Evolutionary conservation across 2,888 invertebrate species (phyloP).

Genomic region (Cactoblastis cactorum): DNA sequence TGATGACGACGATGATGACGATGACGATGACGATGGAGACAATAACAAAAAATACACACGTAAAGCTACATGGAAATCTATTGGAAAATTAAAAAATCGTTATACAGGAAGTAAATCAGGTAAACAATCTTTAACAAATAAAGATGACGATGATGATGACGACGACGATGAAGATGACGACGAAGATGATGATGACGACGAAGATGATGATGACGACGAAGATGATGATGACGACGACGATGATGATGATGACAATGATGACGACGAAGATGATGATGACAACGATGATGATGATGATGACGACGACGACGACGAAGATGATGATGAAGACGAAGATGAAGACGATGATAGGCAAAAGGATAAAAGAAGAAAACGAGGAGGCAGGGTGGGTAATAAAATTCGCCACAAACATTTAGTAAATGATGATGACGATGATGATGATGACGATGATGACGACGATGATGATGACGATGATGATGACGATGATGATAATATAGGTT

Average conservation of each 20-base stretch:
- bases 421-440: slow-evolving; percentile 53
- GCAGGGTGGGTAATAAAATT: slow-evolving; percentile 23
- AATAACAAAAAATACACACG: slow-evolving; percentile 18
- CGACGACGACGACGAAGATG: slow-evolving; percentile 60
- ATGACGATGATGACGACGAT: slow-evolving; percentile 52
- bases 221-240: slow-evolving; percentile 50
- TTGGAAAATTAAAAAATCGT: slow-evolving; percentile 29
- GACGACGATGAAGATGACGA: slow-evolving; percentile 4
- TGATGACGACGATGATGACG: slow-evolving; percentile 45
- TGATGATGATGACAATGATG: slow-evolving; percentile 38
- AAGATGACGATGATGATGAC: slow-evolving; percentile 8
- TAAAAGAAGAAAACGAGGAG: not conserved
- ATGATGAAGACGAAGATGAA: slow-evolving; percentile 48
- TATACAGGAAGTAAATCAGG: slow-evolving; percentile 31
- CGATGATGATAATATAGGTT: slow-evolving; percentile 70
- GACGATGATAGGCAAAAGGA: slow-evolving; percentile 44
- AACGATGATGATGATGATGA: slow-evolving; percentile 53
- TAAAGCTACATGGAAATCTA: slow-evolving; percentile 28
- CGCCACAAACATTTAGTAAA: slow-evolving; percentile 20
- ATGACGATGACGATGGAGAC: slow-evolving; percentile 40
- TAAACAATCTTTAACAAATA: slow-evolving; percentile 9
- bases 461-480: slow-evolving; percentile 65
- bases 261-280: slow-evolving; percentile 57
- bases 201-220: slow-evolving; percentile 52
- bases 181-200: slow-evolving; percentile 7